Conservation (phyloP, 2,113 vertebrate genomes). For the Crocuta crocuta region DNA sequence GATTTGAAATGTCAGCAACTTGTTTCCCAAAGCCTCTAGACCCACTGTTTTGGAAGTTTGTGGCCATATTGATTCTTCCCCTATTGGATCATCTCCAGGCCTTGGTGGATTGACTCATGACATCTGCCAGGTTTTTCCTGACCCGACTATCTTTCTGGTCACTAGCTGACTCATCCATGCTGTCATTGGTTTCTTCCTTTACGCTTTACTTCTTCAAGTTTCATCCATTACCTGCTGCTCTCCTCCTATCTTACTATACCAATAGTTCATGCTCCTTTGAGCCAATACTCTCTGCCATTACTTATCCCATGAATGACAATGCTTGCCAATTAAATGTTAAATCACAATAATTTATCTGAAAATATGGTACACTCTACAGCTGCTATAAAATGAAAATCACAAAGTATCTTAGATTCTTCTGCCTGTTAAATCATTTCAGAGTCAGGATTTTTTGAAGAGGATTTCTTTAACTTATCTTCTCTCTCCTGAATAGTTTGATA, state of each 20-base stretch:
- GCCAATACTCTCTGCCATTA: not conserved
- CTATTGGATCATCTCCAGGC: not conserved
- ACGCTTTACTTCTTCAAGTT: not conserved
- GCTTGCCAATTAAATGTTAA: constrained; percentile 19
- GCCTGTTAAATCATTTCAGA: constrained; percentile 14
- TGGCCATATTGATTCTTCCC: not conserved
- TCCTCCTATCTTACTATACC: not conserved
- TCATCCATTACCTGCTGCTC: not conserved
- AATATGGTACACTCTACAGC: not conserved
- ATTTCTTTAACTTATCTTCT: not conserved
- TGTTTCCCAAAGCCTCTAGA: not conserved
- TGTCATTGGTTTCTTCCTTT: not conserved
- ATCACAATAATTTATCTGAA: not conserved
- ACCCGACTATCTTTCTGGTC: not conserved
- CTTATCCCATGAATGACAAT: not conserved
- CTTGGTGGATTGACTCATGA: not conserved
- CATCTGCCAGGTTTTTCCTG: not conserved
- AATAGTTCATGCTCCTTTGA: not conserved
- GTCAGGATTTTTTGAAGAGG: not conserved
- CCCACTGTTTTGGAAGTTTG: not conserved
- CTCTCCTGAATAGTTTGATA: not conserved
- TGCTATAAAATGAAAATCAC: not conserved
- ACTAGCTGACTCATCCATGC: not conserved
- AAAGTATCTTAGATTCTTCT: not conserved
- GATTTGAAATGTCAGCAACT: not conserved